phyloP scores from a whole-genome alignment of 2,113 vertebrate species.

The Xiphophorus hellerii region DNA sequence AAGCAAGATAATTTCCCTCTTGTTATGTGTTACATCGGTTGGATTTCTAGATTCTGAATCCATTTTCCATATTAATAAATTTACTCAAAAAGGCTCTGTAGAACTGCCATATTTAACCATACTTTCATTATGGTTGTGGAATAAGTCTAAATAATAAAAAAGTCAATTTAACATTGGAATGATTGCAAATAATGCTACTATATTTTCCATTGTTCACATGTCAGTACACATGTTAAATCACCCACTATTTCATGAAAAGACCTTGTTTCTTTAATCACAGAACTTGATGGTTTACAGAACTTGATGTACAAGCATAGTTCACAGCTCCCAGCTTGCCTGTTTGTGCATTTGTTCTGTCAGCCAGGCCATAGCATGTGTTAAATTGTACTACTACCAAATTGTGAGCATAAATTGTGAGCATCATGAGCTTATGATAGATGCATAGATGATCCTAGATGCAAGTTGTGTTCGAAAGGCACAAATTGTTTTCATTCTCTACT shows the following conservation, averaged over 20 bases:
- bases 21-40: too few relatives aligned
- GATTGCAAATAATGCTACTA: not conserved
- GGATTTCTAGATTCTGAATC: not conserved
- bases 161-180: not conserved
- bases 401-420: not conserved
- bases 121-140: not conserved
- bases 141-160: not conserved
- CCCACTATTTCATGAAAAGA: not conserved
- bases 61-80: not conserved
- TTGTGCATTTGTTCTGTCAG: conserved; percentile 25
- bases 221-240: not conserved
- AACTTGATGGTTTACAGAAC: too few relatives aligned
- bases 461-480: not conserved
- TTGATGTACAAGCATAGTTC: not conserved
- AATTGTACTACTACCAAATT: not conserved
- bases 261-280: too few relatives aligned
- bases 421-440: conserved; percentile 6
- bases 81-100: not conserved
- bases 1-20: too few relatives aligned
- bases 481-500: not conserved
- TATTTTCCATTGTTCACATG: not conserved
- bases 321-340: not conserved
- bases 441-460: conserved; percentile 5
- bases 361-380: not conserved
- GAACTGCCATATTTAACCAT: not conserved